Evolutionary conservation across 2,797 vertebrate species (phyloP).

Genomic region (Loris lydekkerianus): DNA sequence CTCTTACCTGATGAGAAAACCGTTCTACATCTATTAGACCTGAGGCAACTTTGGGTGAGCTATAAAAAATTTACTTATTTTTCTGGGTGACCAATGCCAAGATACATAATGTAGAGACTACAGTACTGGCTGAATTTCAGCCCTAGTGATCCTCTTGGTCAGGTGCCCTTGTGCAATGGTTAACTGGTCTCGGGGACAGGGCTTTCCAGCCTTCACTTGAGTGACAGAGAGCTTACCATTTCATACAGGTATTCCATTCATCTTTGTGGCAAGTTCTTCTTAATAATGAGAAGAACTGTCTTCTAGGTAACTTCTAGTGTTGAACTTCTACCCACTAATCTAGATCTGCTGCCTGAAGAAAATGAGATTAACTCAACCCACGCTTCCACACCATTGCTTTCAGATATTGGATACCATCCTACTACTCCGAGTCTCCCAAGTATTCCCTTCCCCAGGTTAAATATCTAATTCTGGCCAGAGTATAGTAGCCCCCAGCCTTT

Average conservation of each 20-base stretch:
- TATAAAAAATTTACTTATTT: background rate
- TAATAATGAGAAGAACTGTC: slow-evolving; percentile 38
- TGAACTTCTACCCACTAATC: background rate
- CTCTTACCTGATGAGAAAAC: slow-evolving; percentile 39
- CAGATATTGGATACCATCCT: background rate
- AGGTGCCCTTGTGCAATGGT: background rate
- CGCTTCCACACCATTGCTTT: background rate
- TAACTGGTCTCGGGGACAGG: background rate
- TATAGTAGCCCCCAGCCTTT: background rate
- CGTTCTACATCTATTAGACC: background rate
- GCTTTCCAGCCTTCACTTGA: background rate
- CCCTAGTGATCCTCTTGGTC: background rate
- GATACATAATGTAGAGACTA: background rate
- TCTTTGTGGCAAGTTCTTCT: background rate
- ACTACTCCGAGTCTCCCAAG: background rate
- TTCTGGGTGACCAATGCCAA: background rate
- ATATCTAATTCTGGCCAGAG: background rate
- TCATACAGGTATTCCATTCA: background rate
- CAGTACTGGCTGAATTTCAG: background rate
- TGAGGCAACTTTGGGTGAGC: background rate
- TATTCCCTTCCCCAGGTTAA: background rate
- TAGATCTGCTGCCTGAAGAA: background rate
- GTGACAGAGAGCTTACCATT: background rate
- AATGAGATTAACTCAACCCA: background rate
- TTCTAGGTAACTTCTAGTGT: background rate